Evolutionary conservation across 2,797 vertebrate species (phyloP).

Genomic region (Paratrypauchen microcephalus): DNA sequence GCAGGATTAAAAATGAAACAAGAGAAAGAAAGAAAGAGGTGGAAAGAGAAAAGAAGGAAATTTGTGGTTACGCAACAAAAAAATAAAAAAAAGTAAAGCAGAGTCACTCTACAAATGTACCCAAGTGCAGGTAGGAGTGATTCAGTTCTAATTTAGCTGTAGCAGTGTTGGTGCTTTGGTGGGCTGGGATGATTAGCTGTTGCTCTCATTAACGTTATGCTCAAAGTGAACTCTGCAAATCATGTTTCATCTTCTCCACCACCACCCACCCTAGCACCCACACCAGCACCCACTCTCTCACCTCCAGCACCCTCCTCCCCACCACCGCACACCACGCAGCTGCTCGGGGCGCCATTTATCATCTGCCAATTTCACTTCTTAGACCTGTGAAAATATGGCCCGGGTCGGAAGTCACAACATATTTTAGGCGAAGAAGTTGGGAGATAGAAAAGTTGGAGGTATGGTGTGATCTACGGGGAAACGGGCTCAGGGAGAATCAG

Average conservation of each 20-base stretch:
- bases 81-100: no score
- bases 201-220: slow-evolving; percentile 12
- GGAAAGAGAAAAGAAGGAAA: no score
- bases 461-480: neutral
- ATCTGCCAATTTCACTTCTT: slow-evolving; percentile 11
- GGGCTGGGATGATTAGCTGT: slow-evolving; percentile 5
- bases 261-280: neutral
- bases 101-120: no score
- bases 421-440: neutral
- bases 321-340: slow-evolving; percentile 6
- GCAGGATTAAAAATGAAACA: no score
- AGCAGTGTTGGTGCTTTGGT: neutral
- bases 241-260: slow-evolving; percentile 8
- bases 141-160: neutral
- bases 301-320: neutral
- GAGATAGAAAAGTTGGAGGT: neutral
- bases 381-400: neutral
- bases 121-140: neutral
- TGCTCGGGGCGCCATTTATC: slow-evolving; percentile 8
- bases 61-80: no score
- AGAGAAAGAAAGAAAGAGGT: no score
- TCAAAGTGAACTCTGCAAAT: slow-evolving; percentile 8
- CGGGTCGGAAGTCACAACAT: neutral
- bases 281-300: neutral
- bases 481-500: neutral